Base-by-base conservation (phyloP, 1,140 invertebrate genomes). In the Holcopasites calliopsidis region DNA sequence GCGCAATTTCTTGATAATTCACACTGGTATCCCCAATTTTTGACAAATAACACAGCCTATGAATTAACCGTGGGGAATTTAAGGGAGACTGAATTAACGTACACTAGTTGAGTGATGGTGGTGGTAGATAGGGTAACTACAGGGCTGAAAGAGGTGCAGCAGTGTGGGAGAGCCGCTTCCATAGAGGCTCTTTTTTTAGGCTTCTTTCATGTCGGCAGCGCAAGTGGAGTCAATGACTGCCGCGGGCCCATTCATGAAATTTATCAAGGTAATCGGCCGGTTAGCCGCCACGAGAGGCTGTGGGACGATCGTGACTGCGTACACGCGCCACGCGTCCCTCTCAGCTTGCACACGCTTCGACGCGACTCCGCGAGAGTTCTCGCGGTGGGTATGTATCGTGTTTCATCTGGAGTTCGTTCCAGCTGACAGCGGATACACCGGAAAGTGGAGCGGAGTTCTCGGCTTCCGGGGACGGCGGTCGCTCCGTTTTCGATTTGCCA, bases 161-260 rank as follows among this genome's bases (percentile, higher is more conserved):
- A 38, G n/a, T n/a, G n/a, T n/a, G n/a, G 28, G 35, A 38, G 57
- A 60, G 26, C 18, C 33, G 21, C 40, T 64, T 57, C 68, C 61
- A 65, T 77, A 49, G 61, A 65, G 65, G 42, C 52, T 33, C 71
- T 70, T 52, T 66, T 44, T 74, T 62, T 66, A 62, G 26, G 44
- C 80, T 60, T 72, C 80, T 80, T 83, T 77, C 77, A 69, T 58
- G 35, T 21, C 49, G 33, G 26, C 50, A 42, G 42, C 55, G 54
- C 78, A 62, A 84, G 78, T 74, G 71, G 50, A 84, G 83, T 80
- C 80, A 83, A 80, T 73, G 80, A 85, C 74, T 82, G 79, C 69
- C 60, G 58, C 54, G 64, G 64, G 75, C 65, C 73, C 83, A 85
- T 85, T 85, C 80, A 86, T 77, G 75, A 83, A 86, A 86, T 83